A percentile compares a stretch with the other conserved stretches of the same genome.
These are phyloP conservation scores for Anabas testudineus DNA, from an alignment of 2,797 vertebrate genomes.

Conservation along the genomic window DNA sequence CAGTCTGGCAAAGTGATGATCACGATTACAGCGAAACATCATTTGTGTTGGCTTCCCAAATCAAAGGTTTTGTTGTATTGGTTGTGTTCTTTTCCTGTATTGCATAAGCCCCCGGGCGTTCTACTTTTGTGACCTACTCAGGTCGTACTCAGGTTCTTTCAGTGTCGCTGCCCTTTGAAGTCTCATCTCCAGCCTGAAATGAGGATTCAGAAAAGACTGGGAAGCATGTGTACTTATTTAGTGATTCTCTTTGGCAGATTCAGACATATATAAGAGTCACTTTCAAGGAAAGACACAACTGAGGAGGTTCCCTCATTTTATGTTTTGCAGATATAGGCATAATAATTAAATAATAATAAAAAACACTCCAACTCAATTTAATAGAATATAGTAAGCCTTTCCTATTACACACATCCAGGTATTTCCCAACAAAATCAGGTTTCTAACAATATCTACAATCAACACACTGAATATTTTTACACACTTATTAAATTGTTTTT, in stretches of 20 bases:
- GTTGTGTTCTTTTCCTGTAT: conserved; percentile 8
- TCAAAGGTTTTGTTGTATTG: not conserved
- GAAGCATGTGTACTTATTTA: conserved; percentile 10
- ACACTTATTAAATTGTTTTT: conserved; percentile 36
- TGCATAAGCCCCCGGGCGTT: conserved; percentile 6
- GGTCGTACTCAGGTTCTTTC: conserved; percentile 17
- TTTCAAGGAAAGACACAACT: not conserved
- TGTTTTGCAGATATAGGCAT: too few species aligned
- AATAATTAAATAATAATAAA: not conserved
- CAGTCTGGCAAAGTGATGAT: not conserved
- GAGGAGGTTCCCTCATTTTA: not conserved
- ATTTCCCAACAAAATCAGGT: too few species aligned
- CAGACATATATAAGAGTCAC: conserved; percentile 9
- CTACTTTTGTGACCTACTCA: conserved; percentile 22
- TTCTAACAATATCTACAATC: conserved; percentile 20
- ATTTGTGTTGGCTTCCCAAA: conserved; percentile 2
- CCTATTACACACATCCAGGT: not conserved
- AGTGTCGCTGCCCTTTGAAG: conserved; percentile 28
- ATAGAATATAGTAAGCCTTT: not conserved
- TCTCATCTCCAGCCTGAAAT: conserved; percentile 10
- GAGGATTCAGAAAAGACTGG: conserved; percentile 14
- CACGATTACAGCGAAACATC: not conserved
- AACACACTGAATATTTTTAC: conserved; percentile 14
- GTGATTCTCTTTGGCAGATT: conserved; percentile 7
- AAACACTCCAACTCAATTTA: not conserved